Percentiles rank a stretch among this genome's conserved stretches.
Conservation (phyloP, 2,888 invertebrate genomes). For the Scelioninae gen. 2 region DNA sequence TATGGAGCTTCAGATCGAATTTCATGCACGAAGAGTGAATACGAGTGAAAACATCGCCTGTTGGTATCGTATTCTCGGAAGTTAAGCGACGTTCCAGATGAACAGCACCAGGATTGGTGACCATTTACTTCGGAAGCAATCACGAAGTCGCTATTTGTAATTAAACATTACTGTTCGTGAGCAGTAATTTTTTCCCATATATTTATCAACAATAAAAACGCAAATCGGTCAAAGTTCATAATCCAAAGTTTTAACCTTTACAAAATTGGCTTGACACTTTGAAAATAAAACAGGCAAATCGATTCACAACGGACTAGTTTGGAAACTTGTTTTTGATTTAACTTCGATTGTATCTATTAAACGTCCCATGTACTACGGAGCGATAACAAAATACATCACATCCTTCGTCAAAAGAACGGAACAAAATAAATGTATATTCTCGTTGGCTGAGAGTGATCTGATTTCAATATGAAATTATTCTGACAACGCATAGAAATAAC, state of each 20-base stretch:
- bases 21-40: no score
- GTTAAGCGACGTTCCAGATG: no score
- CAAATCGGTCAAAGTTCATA: conserved; percentile 9
- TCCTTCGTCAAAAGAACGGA: no score
- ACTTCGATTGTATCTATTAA: conserved; percentile 16
- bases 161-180: no score
- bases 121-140: no score
- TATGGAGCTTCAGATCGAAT: no score
- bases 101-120: no score
- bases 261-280: conserved; percentile 1
- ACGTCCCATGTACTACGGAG: conserved; percentile 2
- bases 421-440: conserved; percentile 1
- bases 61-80: no score
- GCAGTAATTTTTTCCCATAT: no score
- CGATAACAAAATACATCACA: conserved; percentile 23
- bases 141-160: no score
- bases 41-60: no score
- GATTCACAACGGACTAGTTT: conserved; percentile 10
- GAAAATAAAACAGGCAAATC: conserved; percentile 20
- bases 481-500: conserved; percentile 26
- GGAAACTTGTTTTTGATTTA: background rate
- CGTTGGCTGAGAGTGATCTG: conserved; percentile 17
- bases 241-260: background rate
- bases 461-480: conserved; percentile 34
- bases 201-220: background rate